A percentile compares a stretch with the other conserved stretches of the same genome.
Evolutionary conservation across 1,140 invertebrate species (phyloP).

Genomic region (Bombus waltoni): DNA sequence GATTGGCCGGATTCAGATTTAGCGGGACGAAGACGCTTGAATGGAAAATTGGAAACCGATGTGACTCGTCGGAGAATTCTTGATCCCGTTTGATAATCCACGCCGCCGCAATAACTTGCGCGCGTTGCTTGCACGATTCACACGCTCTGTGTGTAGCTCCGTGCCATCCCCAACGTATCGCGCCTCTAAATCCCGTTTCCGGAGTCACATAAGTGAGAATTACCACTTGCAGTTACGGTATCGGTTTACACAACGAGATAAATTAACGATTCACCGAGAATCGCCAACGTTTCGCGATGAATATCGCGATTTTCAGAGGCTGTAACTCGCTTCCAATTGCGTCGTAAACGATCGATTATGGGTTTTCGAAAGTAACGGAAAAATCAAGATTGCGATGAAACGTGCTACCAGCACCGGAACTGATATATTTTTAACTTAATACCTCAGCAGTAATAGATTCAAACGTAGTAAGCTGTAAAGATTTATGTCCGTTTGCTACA

Average conservation of each 20-base stretch:
- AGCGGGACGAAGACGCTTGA: background rate
- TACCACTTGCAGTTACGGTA: background rate
- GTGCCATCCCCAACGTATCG: background rate
- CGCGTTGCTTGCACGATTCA: background rate
- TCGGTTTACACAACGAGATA: slow-evolving; percentile 1
- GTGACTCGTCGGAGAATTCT: background rate
- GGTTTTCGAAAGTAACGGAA: background rate
- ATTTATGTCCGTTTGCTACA: no score
- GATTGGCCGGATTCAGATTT: background rate
- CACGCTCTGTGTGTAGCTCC: background rate
- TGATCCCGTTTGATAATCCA: background rate
- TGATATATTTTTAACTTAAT: background rate
- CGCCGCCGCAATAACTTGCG: background rate
- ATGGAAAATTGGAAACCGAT: slow-evolving; percentile 7
- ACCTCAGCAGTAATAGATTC: background rate
- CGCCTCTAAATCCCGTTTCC: background rate
- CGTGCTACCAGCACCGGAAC: background rate
- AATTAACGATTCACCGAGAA: background rate
- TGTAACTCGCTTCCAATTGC: background rate
- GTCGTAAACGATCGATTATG: background rate
- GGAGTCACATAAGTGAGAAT: slow-evolving; percentile 2
- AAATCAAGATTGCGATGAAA: background rate
- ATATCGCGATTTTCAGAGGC: background rate
- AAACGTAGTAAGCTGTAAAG: no score
- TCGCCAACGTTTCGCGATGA: background rate